phyloP scores from a whole-genome alignment of 1,140 invertebrate species.

The Streblospio benedicti region DNA sequence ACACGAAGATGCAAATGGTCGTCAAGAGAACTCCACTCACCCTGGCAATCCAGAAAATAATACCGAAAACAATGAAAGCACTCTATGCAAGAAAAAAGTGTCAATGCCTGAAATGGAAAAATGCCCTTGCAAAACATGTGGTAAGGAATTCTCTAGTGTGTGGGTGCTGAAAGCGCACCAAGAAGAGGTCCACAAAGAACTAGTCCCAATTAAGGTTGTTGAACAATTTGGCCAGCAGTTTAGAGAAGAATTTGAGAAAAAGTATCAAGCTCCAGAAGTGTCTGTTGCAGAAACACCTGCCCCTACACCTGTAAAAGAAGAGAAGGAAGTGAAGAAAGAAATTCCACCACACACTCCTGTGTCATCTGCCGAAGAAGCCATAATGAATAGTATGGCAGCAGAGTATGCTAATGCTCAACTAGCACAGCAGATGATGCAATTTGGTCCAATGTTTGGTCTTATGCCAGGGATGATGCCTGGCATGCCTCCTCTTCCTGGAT shows the following conservation, averaged over 20 bases:
- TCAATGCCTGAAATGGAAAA: constrained; percentile 60
- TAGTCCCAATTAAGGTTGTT: constrained; percentile 77
- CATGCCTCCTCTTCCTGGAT: constrained; percentile 51
- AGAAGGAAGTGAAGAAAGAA: not conserved
- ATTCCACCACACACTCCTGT: too few species aligned
- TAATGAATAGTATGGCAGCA: constrained; percentile 65
- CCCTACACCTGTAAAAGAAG: not conserved
- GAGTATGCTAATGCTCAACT: constrained; percentile 66
- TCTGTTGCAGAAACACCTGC: not conserved
- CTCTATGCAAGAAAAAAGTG: constrained; percentile 17
- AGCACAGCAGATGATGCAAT: constrained; percentile 61
- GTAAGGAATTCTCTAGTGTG: constrained; percentile 87
- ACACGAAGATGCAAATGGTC: too few species aligned
- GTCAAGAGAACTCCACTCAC: too few species aligned
- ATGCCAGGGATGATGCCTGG: constrained; percentile 31
- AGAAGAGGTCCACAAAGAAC: constrained; percentile 85
- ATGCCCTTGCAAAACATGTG: constrained; percentile 76
- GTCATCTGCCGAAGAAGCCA: not conserved
- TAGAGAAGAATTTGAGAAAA: constrained; percentile 39
- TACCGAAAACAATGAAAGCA: constrained; percentile 24
- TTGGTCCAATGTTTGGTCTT: constrained; percentile 50
- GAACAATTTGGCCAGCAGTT: constrained; percentile 84
- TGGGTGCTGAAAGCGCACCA: constrained; percentile 92
- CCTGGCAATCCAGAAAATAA: too few species aligned
- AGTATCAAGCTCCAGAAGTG: constrained; percentile 13